A percentile compares a stretch with the other conserved stretches of the same genome.
Conservation (phyloP, 2,797 vertebrate species). For the Pseudotriccus pelzelni region DNA sequence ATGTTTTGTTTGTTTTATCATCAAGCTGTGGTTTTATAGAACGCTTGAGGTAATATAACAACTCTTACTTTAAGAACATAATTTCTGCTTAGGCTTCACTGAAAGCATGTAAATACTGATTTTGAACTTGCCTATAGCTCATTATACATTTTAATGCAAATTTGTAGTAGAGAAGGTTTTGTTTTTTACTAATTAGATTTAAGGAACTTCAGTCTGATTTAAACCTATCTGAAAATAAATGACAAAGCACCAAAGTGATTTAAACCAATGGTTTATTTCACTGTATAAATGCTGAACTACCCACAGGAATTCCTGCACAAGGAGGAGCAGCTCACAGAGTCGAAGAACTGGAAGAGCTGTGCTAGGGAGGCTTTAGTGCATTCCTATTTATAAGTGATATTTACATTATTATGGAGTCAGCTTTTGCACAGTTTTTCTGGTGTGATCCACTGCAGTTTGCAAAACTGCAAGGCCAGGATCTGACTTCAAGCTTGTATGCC, state of each 20-base stretch:
- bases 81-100: neutral
- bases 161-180: neutral
- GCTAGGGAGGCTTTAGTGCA: neutral
- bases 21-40: neutral
- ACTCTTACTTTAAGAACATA: neutral
- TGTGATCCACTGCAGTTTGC: neutral
- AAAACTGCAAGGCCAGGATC: neutral
- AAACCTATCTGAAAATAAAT: neutral
- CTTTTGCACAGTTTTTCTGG: neutral
- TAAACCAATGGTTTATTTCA: neutral
- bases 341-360: neutral
- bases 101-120: neutral
- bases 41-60: neutral
- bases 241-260: neutral
- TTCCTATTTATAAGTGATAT: neutral
- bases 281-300: neutral
- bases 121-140: neutral
- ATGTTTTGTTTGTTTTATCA: neutral
- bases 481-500: neutral
- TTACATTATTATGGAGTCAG: neutral
- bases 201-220: neutral
- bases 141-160: conserved; percentile 22
- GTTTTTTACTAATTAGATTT: neutral
- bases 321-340: neutral
- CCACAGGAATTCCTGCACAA: neutral